Base-by-base conservation (phyloP, 2,888 invertebrate species). In the Ernsta delagoae region DNA sequence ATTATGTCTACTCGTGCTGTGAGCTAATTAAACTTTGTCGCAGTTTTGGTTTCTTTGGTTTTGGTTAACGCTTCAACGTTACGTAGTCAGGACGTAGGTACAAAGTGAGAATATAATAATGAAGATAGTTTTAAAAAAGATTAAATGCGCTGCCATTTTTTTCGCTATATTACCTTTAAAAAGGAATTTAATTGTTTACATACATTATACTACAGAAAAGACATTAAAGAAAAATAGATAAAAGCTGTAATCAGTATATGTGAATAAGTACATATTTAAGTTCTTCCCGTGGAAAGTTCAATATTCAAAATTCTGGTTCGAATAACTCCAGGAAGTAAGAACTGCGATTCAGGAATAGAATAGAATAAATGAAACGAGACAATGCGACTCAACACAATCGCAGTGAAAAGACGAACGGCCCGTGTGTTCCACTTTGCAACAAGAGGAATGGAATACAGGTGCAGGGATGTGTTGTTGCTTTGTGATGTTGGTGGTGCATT, bases 361-460 rank as follows among this genome's bases (percentile, higher is more conserved):
- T 70, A 72, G 80, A 79, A 79, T 82, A 90, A 91, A 91, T 89
- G 89, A 86, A 88, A 88, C 80, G 78, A 82, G 84, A 90, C 91
- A 91, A 92, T 90, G 78, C 83, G 72, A 74, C 78, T 83, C 87
- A 88, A 89, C 82, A 91, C 54, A 54, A 91, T 92, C 89, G 90
- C 83, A 84, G 77, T 87, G 89, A 89, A 92, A 92, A 91, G 91
- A 54, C 31, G 54, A 79, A 82, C 80, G 79, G 83, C 77, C 81
- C 74, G 85, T 88, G 86, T 89, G 91, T 85, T 87, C 90, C 75
- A 91, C 81, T 90, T 90, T 79, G 83, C 80, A 88, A 92, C 87
- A 90, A 90, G 88, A 83, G 87, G 80, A 80, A 82, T 83, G 83
- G 82, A 77, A 82, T 84, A 80, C 89, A 90, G 90, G 90, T 89